These are phyloP conservation scores for Elephantulus edwardii DNA, from an alignment of 2,113 vertebrate species.

Conservation along the genomic window DNA sequence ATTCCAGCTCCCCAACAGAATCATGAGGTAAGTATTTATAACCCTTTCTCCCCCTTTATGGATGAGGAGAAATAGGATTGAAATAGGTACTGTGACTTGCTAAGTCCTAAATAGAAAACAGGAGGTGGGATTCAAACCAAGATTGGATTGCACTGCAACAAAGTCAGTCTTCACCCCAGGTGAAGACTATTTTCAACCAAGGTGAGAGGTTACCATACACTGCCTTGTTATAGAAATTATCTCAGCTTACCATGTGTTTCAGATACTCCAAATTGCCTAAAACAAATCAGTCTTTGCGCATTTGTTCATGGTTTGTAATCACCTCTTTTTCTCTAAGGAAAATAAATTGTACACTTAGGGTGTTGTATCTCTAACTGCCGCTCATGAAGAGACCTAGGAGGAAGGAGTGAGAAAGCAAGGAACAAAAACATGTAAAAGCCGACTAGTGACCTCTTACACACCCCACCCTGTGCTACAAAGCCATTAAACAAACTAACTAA, in stretches of 20 bases:
- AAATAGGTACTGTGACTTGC: neutral
- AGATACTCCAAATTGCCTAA: neutral
- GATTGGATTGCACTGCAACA: neutral
- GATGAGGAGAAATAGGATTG: neutral
- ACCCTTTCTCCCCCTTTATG: neutral
- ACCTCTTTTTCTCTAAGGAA: neutral
- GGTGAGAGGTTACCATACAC: neutral
- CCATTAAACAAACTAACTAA: neutral
- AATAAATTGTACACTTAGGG: neutral
- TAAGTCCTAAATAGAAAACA: neutral
- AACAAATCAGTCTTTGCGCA: neutral
- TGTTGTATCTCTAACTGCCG: neutral
- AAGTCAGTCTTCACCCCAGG: too few relatives aligned
- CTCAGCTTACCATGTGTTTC: neutral
- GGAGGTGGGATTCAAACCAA: neutral
- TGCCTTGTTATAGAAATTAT: too few relatives aligned
- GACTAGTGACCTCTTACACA: too few relatives aligned
- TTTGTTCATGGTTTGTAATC: neutral
- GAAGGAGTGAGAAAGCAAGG: neutral
- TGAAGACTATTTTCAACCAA: neutral
- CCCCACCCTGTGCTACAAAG: neutral
- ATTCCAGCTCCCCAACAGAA: neutral
- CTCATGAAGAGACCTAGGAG: neutral
- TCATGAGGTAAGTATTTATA: slow-evolving; percentile 3
- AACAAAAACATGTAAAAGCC: neutral